Evolutionary conservation across 2,888 invertebrate species (phyloP).

Genomic region (Latheticus oryzae): DNA sequence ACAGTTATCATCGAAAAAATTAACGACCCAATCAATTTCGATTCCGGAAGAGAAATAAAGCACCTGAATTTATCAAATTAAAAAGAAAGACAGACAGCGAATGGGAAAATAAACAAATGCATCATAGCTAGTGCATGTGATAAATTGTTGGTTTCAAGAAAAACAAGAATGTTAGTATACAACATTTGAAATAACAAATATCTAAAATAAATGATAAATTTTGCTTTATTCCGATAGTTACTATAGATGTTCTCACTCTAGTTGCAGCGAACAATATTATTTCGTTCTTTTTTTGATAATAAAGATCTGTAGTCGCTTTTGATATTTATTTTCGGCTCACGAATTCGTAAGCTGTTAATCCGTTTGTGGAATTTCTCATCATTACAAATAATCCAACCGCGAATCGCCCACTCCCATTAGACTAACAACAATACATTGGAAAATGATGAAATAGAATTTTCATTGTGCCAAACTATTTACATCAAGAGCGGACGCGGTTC

Average conservation of each 20-base stretch:
- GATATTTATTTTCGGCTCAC: conserved; percentile 15
- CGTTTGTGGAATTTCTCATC: conserved; percentile 20
- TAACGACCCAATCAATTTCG: conserved; percentile 31
- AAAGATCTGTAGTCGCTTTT: neutral
- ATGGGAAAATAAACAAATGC: no score
- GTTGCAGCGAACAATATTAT: no score
- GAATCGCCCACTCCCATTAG: conserved; percentile 1
- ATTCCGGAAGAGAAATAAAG: conserved; percentile 6
- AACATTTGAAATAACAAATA: no score
- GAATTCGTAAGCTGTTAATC: conserved; percentile 7
- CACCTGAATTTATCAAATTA: conserved; percentile 29
- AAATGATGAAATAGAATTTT: conserved; percentile 41
- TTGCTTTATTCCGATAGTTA: no score
- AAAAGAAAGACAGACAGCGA: no score
- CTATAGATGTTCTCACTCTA: no score
- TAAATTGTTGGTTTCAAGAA: no score
- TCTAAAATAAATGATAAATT: no score
- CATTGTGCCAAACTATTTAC: conserved; percentile 40
- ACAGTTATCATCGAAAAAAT: conserved; percentile 20
- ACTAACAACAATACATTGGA: conserved; percentile 6
- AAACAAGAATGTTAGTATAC: no score
- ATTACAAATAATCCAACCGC: no score
- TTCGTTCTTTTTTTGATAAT: no score
- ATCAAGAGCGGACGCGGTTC: conserved; percentile 31
- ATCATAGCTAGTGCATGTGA: no score